Evolutionary conservation across 2,888 invertebrate genomes (phyloP), one percentile per base, ranked within the genome.

Genomic region (Xylota segnis): DNA sequence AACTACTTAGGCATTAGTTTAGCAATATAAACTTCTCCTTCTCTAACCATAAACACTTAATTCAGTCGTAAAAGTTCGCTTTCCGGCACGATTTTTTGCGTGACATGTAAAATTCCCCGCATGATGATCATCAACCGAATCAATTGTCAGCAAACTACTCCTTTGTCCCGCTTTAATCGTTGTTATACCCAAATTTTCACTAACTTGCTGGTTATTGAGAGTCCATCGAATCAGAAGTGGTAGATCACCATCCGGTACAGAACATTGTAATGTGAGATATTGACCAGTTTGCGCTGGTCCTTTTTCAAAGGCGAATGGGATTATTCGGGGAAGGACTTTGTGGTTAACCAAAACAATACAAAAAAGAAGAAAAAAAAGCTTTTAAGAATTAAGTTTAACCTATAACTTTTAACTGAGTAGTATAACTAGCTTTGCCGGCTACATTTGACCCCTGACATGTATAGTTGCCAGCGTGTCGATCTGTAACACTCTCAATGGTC

Each of bases 211-310:
- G 50, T 88, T 89, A 86, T 96, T 95, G 89, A 96, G 94, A 86
- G 94, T 94, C 97, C 97, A 97, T 65, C 93, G 93, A 88, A 97
- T 95, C 87, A 94, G 94, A 88, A 97, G 93, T 37, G 97, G 97
- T 88, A 96, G 93, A 93, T 97, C 97, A 88, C 97, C 96, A 90
- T 95, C 95, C 76, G 95, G 94, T 88, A 95, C 94, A 56, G 95
- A 95, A 91, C 96, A 96, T 89, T 95, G 94, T 87, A 95, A 93
- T 83, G 95, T 92, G 32, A 92, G 88, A 88, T 91, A 95, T 92
- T 96, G 96, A 88, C 96, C 96, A 90, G 95, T 95, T 92, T 95
- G 95, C 89, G 96, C 94, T 89, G 96, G 95, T 88, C 94, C 94
- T 91, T 95, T 94, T 88, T 96, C 96, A 92, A 96, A 96, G 92